Conservation (phyloP, 1,140 invertebrate genomes). For the Riptortus pedestris region DNA sequence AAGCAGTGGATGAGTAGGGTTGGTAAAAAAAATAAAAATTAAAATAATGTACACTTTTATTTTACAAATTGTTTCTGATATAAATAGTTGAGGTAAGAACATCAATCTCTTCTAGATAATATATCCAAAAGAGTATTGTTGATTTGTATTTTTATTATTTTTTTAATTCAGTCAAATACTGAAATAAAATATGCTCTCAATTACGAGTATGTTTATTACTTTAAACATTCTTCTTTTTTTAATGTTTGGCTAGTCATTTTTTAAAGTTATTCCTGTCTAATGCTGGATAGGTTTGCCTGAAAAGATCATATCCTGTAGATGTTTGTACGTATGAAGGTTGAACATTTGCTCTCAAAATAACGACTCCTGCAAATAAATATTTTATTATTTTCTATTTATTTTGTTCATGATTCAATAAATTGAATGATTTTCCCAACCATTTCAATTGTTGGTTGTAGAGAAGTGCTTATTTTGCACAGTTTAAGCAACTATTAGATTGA, state of each 20-base stretch:
- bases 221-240: neutral
- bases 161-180: neutral
- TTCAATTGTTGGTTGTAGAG: too few species aligned
- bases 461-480: too few species aligned
- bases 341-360: conserved; percentile 69
- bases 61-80: neutral
- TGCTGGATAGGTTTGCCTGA: conserved; percentile 44
- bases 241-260: neutral
- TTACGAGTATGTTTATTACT: neutral
- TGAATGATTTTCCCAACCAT: too few species aligned
- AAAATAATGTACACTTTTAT: neutral
- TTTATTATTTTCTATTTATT: too few species aligned
- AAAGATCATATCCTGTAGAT: conserved; percentile 47
- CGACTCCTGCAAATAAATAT: conserved; percentile 46
- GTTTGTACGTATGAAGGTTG: conserved; percentile 45
- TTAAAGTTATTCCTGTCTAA: conserved; percentile 30
- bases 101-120: neutral
- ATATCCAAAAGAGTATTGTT: neutral
- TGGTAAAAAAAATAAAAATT: too few species aligned
- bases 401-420: too few species aligned
- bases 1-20: too few species aligned
- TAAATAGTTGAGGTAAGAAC: neutral
- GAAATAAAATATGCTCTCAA: neutral
- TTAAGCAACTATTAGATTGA: too few species aligned
- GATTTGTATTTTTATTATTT: neutral